Base-by-base conservation (phyloP, 2,888 invertebrate species). In the Abrostola triplasia region DNA sequence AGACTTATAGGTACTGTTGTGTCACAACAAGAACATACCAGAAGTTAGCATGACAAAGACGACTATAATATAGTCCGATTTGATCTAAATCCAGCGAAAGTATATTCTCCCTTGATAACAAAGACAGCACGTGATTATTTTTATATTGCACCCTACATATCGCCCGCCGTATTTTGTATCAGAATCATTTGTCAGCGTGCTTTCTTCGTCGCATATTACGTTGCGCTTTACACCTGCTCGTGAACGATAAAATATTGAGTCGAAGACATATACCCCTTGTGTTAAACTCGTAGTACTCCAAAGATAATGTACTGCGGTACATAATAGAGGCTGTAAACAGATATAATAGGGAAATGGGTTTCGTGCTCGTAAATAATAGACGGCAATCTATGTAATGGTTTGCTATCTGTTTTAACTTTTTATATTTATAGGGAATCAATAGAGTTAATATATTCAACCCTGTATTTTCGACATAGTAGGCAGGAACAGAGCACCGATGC, bases 141-240 rank as follows among this genome's bases (percentile, higher is more conserved):
- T 73, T 70, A 73, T 75, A 73, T 66, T 75, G 65, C 71, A 62
- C 48, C 54, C 67, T 75, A 63, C 59, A 67, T 76, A 76, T 67
- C 61, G 68, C 73, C 59, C 59, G 69, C 69, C 62, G 62, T 59
- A 70, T 67, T 70, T 64, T 70, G 63, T 77, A 67, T 67, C 64
- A 67, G 42, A 64, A 65, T 70, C 71, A 76, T 77, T 77, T 67
- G 75, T 76, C 76, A 76, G 53, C 54, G 40, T 24, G 56, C 70
- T 73, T 77, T 64, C 67, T 74, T 70, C 67, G 56, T 67, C 70
- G 44, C 56, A 41, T 73, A 67, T 60, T 59, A 76, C 58, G 65
- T 48, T 50, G 58, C 50, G 77, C 59, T 64, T 63, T 59, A 76
- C 74, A 76, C 76, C 76, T 77, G 76, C 74, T 77, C 70, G 56